phyloP scores from a whole-genome alignment of 2,113 vertebrate genomes.

The Eretmochelys imbricata region DNA sequence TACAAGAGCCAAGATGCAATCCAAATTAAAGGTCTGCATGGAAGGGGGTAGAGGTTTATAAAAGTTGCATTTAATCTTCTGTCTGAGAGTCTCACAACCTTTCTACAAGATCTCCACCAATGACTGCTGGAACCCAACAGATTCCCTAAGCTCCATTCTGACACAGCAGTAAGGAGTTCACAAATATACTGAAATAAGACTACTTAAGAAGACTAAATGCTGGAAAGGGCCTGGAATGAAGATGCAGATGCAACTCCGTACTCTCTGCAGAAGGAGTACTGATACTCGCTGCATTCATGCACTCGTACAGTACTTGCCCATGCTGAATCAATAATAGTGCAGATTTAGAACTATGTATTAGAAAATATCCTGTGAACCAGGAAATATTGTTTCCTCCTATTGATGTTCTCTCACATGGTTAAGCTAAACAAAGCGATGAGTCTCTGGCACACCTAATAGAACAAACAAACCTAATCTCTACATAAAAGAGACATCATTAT shows the following conservation, averaged over 20 bases:
- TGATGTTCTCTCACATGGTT: neutral
- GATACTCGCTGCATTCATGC: neutral
- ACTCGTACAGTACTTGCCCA: neutral
- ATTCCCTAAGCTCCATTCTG: neutral
- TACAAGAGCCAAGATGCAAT: neutral
- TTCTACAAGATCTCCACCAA: neutral
- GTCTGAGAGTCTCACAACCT: accelerated
- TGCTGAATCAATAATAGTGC: neutral
- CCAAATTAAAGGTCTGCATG: neutral
- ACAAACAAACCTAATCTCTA: neutral
- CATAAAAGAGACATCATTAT: neutral
- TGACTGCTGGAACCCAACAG: neutral
- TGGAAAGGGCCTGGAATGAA: slow-evolving; percentile 33
- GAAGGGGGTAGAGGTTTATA: neutral
- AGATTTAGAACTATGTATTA: neutral
- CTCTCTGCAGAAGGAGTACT: neutral
- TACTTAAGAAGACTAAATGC: slow-evolving; percentile 63
- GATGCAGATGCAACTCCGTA: neutral
- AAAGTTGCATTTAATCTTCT: neutral
- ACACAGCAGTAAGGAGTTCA: slow-evolving; percentile 5
- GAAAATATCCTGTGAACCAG: neutral
- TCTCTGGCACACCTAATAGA: neutral
- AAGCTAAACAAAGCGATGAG: neutral
- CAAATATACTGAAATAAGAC: slow-evolving; percentile 48
- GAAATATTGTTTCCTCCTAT: neutral